These are phyloP conservation scores for Pipa parva DNA, from an alignment of 2,113 vertebrate genomes.

Conservation along the genomic window DNA sequence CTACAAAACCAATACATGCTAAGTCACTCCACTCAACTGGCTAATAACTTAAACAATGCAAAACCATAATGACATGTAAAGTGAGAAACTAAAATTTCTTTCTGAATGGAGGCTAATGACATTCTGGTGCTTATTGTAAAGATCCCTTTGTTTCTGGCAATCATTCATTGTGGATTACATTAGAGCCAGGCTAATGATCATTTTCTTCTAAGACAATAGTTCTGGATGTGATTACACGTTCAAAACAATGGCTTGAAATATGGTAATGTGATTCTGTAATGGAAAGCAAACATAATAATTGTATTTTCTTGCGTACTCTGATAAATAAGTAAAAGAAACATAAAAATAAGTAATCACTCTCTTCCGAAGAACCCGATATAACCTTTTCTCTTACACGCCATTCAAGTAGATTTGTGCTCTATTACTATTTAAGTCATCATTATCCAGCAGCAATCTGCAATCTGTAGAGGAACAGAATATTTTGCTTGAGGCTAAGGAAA, in stretches of 20 bases:
- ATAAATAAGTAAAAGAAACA: constrained; percentile 43
- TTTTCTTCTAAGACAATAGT: constrained; percentile 39
- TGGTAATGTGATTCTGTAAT: constrained; percentile 34
- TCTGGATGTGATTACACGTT: constrained; percentile 40
- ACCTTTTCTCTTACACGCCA: constrained; percentile 19
- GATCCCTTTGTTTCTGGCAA: constrained; percentile 24
- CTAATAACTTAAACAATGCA: no score
- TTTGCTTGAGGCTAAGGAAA: no score
- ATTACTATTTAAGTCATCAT: background rate
- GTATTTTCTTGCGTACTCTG: constrained; percentile 32
- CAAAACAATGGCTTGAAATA: constrained; percentile 37
- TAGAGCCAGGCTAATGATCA: constrained; percentile 41
- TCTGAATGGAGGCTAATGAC: constrained; percentile 28
- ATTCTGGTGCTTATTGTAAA: constrained; percentile 26
- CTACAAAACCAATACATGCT: no score
- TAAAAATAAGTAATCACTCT: constrained; percentile 35
- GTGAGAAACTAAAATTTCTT: background rate
- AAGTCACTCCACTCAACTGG: no score
- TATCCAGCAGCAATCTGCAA: background rate
- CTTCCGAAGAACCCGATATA: constrained; percentile 28
- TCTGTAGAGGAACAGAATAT: no score
- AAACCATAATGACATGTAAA: no score
- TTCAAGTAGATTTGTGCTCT: constrained; percentile 2
- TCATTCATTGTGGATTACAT: constrained; percentile 36
- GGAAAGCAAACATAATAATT: constrained; percentile 42